phyloP scores from a whole-genome alignment of 2,113 vertebrate genomes.

The Urocitellus parryii region DNA sequence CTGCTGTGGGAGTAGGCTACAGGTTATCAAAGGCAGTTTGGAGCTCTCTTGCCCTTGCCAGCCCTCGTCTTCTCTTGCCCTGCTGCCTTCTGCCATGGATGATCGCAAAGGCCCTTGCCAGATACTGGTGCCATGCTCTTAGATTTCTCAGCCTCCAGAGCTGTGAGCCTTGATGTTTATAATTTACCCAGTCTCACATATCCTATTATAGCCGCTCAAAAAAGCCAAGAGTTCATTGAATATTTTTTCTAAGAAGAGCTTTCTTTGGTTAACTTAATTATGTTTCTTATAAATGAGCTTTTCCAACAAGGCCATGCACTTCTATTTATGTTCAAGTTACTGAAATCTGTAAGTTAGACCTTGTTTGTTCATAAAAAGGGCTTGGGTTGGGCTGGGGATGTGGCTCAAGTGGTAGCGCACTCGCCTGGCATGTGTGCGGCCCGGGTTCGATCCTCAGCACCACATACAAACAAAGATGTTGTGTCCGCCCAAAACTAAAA shows the following conservation, averaged over 20 bases:
- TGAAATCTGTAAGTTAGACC: background rate
- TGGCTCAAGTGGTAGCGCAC: too few species aligned
- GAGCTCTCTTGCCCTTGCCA: background rate
- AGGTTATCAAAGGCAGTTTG: background rate
- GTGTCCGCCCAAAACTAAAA: too few species aligned
- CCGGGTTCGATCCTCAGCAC: too few species aligned
- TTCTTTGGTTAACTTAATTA: constrained; percentile 17
- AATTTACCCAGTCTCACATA: background rate
- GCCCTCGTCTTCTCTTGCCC: background rate
- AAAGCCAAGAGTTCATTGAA: background rate
- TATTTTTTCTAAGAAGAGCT: background rate
- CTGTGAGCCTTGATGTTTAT: background rate
- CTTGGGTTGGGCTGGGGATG: too few species aligned
- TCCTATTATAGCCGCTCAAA: background rate
- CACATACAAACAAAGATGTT: too few species aligned
- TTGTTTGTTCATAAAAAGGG: background rate
- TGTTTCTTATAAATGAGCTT: background rate
- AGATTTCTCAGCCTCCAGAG: background rate
- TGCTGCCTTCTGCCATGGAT: background rate
- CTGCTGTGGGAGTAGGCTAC: background rate
- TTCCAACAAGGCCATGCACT: background rate
- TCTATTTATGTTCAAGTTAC: background rate
- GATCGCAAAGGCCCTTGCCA: background rate
- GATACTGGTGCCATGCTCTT: background rate
- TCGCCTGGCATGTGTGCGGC: too few species aligned